A percentile compares a stretch with the other conserved stretches of the same genome.
These are phyloP conservation scores for Actinostola sp. DNA, from an alignment of 92 coral and sea anemone species.

Conservation along the genomic window DNA sequence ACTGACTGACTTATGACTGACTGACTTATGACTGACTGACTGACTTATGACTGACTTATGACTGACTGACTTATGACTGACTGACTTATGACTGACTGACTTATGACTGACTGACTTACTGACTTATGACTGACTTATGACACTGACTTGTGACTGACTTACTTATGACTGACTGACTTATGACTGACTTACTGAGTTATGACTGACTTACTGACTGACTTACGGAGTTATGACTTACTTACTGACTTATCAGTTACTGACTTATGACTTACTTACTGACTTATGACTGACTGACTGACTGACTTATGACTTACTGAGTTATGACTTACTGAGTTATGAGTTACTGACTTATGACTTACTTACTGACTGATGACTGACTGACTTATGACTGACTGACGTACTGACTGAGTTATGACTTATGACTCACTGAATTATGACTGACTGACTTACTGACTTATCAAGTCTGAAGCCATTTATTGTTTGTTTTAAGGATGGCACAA, in stretches of 20 bases:
- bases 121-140: background rate
- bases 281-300: background rate
- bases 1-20: background rate
- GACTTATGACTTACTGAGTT: background rate
- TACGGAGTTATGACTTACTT: background rate
- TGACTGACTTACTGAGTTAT: background rate
- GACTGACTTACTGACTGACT: background rate
- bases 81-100: background rate
- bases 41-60: background rate
- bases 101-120: background rate
- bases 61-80: background rate
- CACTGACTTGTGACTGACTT: background rate
- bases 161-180: background rate
- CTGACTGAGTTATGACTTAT: background rate
- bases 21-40: background rate
- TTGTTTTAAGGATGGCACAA: conserved; percentile 64
- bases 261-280: background rate
- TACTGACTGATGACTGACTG: too few relatives aligned
- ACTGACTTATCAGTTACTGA: background rate
- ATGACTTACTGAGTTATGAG: background rate
- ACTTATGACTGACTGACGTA: background rate
- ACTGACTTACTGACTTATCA: too few relatives aligned
- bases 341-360: background rate
- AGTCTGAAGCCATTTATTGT: background rate
- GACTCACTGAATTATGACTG: background rate